Percentiles rank a stretch among this genome's conserved stretches.
Conservation (phyloP, 1,140 invertebrate genomes). For the Neodiprion pinetum region DNA sequence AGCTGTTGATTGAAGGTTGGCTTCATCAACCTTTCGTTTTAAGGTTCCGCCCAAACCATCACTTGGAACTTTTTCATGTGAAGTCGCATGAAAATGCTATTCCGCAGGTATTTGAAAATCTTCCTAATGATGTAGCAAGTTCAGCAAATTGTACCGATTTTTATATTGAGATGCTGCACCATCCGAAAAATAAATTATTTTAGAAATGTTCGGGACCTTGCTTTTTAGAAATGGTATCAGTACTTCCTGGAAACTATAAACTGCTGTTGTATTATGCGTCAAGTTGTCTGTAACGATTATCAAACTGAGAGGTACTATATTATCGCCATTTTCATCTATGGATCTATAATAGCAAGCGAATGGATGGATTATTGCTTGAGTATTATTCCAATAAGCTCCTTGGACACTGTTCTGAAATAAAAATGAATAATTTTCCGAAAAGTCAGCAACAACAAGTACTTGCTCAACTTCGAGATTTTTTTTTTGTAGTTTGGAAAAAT, state of each 20-base stretch:
- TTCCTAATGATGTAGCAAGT: slow-evolving; percentile 38
- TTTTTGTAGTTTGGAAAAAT: slow-evolving; percentile 30
- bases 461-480: slow-evolving; percentile 23
- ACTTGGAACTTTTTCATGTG: slow-evolving; percentile 44
- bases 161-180: slow-evolving; percentile 47
- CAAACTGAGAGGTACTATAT: slow-evolving; percentile 24
- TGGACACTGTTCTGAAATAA: slow-evolving; percentile 43
- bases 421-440: slow-evolving; percentile 47
- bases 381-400: slow-evolving; percentile 41
- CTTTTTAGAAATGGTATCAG: slow-evolving; percentile 30
- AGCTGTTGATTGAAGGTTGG: slow-evolving; percentile 30
- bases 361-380: slow-evolving; percentile 38
- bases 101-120: slow-evolving; percentile 42
- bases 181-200: slow-evolving; percentile 47
- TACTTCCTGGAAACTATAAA: slow-evolving; percentile 33
- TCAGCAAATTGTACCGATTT: slow-evolving; percentile 44
- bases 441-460: slow-evolving; percentile 35
- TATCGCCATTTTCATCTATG: slow-evolving; percentile 17
- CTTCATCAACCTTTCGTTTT: slow-evolving; percentile 33
- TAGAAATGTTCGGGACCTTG: slow-evolving; percentile 31
- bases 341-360: slow-evolving; percentile 34
- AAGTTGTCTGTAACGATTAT: slow-evolving; percentile 35
- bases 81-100: slow-evolving; percentile 46
- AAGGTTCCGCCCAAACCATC: slow-evolving; percentile 43
- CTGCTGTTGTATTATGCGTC: slow-evolving; percentile 33